Conservation (phyloP, 1,140 invertebrate species). For the Chelonus insularis region DNA sequence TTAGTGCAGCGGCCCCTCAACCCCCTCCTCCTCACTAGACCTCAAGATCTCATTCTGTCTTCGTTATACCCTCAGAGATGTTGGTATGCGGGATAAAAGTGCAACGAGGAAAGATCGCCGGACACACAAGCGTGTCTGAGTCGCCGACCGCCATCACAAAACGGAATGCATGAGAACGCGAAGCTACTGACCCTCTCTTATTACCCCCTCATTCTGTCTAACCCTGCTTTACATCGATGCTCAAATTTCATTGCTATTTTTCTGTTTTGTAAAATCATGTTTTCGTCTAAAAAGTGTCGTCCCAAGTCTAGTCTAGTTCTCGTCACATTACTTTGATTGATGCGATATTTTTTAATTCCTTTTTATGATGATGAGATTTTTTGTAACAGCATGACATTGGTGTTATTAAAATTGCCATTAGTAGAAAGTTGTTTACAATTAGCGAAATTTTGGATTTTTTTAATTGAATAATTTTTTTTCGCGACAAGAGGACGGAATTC, state of each 20-base stretch:
- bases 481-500: too few species aligned
- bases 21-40: neutral
- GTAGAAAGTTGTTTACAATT: too few species aligned
- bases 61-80: constrained; percentile 8
- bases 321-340: too few species aligned
- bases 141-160: constrained; percentile 52
- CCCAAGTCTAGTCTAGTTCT: too few species aligned
- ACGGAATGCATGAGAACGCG: constrained; percentile 58
- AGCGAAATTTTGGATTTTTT: too few species aligned
- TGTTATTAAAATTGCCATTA: too few species aligned
- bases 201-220: constrained; percentile 8
- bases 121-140: constrained; percentile 44
- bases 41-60: constrained; percentile 14
- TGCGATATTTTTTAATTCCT: too few species aligned
- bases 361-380: too few species aligned
- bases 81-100: constrained; percentile 9
- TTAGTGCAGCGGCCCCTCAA: constrained; percentile 49
- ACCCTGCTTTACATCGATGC: neutral
- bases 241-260: constrained; percentile 6
- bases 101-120: constrained; percentile 40
- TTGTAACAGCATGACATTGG: too few species aligned
- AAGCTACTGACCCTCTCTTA: constrained; percentile 49
- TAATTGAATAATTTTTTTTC: too few species aligned
- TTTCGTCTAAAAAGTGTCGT: too few species aligned
- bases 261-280: neutral